Evolutionary conservation across 2,113 vertebrate species (phyloP).

Genomic region (Toxostoma redivivum): DNA sequence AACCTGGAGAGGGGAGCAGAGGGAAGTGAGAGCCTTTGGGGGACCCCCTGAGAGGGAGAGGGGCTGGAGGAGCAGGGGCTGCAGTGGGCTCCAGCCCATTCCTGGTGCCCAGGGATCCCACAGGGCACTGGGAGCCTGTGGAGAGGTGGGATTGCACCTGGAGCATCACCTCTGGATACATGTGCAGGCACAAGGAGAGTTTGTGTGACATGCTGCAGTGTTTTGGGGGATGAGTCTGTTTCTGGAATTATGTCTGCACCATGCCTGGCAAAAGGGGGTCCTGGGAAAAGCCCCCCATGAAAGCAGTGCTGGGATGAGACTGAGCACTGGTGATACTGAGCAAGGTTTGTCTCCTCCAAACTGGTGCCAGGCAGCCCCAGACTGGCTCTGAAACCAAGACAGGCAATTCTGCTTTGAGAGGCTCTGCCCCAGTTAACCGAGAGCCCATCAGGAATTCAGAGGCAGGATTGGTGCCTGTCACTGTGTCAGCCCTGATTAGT

Average conservation of each 20-base stretch:
- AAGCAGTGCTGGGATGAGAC: neutral
- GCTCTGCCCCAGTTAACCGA: neutral
- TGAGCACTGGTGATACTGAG: neutral
- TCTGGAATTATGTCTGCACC: neutral
- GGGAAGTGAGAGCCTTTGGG: neutral
- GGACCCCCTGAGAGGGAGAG: neutral
- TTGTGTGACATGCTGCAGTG: rapidly evolving
- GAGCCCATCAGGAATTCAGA: neutral
- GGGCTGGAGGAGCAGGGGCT: neutral
- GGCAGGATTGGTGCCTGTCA: neutral
- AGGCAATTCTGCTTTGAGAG: neutral
- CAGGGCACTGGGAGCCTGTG: neutral
- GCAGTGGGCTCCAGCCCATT: neutral
- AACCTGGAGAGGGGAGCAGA: neutral
- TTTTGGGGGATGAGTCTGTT: neutral
- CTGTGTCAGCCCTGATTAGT: neutral
- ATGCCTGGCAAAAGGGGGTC: rapidly evolving
- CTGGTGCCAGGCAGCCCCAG: neutral
- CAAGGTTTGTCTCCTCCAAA: neutral
- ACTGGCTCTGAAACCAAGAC: neutral
- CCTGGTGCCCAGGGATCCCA: neutral
- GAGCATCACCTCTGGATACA: neutral
- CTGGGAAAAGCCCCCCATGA: neutral
- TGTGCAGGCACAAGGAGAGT: neutral
- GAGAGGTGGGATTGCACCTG: neutral